These are phyloP conservation scores for Rotaria magnacalcarata DNA, from an alignment of 2,888 invertebrate species.

Conservation along the genomic window DNA sequence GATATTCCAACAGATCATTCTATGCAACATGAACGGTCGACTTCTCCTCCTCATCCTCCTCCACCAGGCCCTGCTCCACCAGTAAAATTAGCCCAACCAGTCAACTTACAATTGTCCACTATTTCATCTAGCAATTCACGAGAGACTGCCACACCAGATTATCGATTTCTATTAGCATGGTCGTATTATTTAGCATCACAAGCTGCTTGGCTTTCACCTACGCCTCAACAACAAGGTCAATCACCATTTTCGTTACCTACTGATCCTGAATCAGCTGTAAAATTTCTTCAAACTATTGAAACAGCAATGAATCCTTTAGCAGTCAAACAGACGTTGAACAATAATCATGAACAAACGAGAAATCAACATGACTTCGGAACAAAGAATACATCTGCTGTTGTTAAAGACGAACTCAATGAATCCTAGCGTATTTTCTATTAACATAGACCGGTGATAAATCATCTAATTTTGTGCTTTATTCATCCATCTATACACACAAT, in stretches of 20 bases:
- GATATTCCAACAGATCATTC: neutral
- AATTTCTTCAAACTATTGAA: slow-evolving; percentile 12
- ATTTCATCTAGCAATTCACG: neutral
- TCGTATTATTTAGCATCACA: slow-evolving; percentile 27
- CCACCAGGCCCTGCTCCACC: neutral
- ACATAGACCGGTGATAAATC: neutral
- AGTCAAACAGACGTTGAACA: neutral
- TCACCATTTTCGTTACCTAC: neutral
- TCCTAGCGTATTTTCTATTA: neutral
- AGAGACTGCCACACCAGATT: neutral
- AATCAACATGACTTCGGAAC: neutral
- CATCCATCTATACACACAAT: neutral
- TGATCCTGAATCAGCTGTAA: neutral
- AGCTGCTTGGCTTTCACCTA: neutral
- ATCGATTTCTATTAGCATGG: slow-evolving; percentile 35
- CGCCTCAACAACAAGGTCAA: neutral
- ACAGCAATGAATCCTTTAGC: neutral
- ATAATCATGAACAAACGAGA: neutral
- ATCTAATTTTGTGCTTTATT: neutral
- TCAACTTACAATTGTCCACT: neutral
- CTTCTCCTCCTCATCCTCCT: neutral
- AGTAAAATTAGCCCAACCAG: neutral
- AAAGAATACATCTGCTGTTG: neutral
- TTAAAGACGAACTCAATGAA: neutral
- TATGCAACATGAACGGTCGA: neutral